Base-by-base conservation (phyloP, 2,797 vertebrate genomes). In the Peromyscus aztecus region DNA sequence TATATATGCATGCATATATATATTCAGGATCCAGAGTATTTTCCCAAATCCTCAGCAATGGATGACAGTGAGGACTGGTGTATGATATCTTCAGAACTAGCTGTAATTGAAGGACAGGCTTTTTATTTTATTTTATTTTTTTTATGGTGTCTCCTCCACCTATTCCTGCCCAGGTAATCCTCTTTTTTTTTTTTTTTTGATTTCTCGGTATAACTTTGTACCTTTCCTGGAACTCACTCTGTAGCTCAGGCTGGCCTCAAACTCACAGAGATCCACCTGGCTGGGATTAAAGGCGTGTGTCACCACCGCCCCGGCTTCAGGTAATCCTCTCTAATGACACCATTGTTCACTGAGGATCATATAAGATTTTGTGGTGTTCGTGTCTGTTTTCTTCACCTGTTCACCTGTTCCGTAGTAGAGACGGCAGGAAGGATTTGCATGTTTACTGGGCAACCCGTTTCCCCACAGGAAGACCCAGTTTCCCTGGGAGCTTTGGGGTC, bases 311-410 rank as follows among this genome's bases (percentile, higher is more conserved):
- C 49, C 49, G 11, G 49, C 49, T 52, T 52, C 14, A 84, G 6
- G 81, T 43, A 19, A 43, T 40, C 89, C 65, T 78, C 34, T 57
- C 37, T 82, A 67, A 91, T 61, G 71, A 10, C 11, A 11, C 76
- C 34, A 21, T 19, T 76, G 80, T 24, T 86, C 46, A 69, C 12
- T 11, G n/a, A 65, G 14, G 75, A 65, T 40, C 19, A 69, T 59
- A 57, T 49, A n/a, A 4, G 52, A 34, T 83, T 78, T 14, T 76
- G 81, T 16, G 19, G 69, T 55, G n/a, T 84, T 14, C 9, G 0
- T 55, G 49, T 87, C 24, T 55, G 49, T 94, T 95, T 90, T 77
- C 49, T 85, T 86, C n/a, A n/a, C n/a, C n/a, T n/a, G n/a, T n/a
- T n/a, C 3, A 69, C 49, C 34, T 67, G 4, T 49, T 87, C 34